Conservation (phyloP, 2,888 invertebrate species). For the Idaea dimidiata region DNA sequence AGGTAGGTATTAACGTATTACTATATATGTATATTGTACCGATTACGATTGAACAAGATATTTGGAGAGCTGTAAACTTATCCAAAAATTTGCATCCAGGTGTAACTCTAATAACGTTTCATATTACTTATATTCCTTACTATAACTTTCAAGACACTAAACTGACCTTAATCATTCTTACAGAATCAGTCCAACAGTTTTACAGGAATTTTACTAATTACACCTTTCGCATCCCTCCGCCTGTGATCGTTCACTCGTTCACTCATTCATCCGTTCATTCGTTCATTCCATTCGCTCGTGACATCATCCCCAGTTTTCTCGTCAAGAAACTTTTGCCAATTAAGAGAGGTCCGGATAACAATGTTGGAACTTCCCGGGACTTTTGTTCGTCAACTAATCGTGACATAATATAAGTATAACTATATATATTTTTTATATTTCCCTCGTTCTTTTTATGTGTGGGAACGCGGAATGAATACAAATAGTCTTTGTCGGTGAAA, state of each 20-base stretch:
- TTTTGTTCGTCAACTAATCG: conserved; percentile 54
- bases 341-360: conserved; percentile 47
- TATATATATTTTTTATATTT: conserved; percentile 29
- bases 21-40: no score
- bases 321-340: conserved; percentile 55
- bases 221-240: conserved; percentile 41
- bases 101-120: no score
- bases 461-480: conserved; percentile 30
- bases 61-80: no score
- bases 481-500: conserved; percentile 30
- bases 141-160: background rate
- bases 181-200: conserved; percentile 26
- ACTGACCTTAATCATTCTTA: background rate
- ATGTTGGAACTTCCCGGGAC: conserved; percentile 49
- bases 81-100: no score
- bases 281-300: conserved; percentile 34
- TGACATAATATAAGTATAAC: conserved; percentile 43
- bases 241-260: conserved; percentile 58
- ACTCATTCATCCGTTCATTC: conserved; percentile 46
- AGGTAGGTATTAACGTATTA: no score
- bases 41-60: no score
- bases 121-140: background rate
- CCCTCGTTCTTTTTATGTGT: conserved; percentile 31
- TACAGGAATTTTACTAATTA: conserved; percentile 58
- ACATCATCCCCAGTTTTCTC: conserved; percentile 43